These are phyloP conservation scores for Brachystomella parvula DNA, from an alignment of 1,140 invertebrate species.

Conservation along the genomic window DNA sequence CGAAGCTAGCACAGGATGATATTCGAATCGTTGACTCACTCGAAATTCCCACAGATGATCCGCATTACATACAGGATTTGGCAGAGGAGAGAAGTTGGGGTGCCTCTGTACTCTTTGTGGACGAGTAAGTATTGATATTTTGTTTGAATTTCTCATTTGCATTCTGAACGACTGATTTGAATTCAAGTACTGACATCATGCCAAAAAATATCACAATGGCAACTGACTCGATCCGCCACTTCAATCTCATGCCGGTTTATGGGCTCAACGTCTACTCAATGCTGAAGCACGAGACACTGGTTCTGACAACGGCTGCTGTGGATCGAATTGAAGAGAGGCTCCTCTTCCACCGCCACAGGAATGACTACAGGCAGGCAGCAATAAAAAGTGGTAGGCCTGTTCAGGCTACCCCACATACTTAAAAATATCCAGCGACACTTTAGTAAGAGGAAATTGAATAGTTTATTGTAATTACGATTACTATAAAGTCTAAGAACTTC, in stretches of 20 bases:
- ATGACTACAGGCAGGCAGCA: conserved; percentile 43
- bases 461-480: not conserved
- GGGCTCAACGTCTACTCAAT: conserved; percentile 68
- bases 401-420: not conserved
- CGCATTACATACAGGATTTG: conserved; percentile 68
- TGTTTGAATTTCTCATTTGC: conserved; percentile 22
- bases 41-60: conserved; percentile 74
- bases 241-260: conserved; percentile 94
- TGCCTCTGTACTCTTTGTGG: conserved; percentile 86
- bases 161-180: conserved; percentile 39
- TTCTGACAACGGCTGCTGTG: conserved; percentile 76
- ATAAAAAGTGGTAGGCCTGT: not conserved
- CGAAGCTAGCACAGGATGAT: conserved; percentile 87
- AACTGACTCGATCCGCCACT: conserved; percentile 61
- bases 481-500: no score
- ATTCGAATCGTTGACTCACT: conserved; percentile 81
- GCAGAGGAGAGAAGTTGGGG: conserved; percentile 83
- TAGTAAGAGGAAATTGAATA: not conserved
- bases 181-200: conserved; percentile 73
- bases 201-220: conserved; percentile 77
- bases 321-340: conserved; percentile 79
- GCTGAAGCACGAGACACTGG: conserved; percentile 90
- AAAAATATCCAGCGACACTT: not conserved
- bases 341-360: conserved; percentile 64
- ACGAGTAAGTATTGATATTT: conserved; percentile 59